phyloP scores from a whole-genome alignment of 2,888 invertebrate species.

The Malthinus seriepunctatus region DNA sequence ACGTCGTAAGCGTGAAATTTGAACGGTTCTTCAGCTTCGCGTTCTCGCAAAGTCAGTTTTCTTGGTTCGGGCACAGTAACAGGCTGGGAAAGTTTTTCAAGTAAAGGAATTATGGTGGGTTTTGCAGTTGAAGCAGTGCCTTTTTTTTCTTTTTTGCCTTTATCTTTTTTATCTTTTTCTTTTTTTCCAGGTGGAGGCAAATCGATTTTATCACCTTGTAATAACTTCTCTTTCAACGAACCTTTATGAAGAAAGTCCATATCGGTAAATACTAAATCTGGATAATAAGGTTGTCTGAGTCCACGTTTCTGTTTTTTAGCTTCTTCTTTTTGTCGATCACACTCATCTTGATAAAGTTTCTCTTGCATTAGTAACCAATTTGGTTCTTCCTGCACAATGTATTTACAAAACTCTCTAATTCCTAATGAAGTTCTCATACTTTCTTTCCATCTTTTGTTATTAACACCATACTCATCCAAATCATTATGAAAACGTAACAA shows the following conservation, averaged over 20 bases:
- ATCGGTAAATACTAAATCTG: conserved; percentile 10
- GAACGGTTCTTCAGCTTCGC: conserved; percentile 6
- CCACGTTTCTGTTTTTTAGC: background rate
- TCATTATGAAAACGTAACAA: conserved; percentile 20
- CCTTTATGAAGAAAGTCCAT: conserved; percentile 16
- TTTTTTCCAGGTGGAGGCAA: background rate
- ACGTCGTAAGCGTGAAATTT: conserved; percentile 23
- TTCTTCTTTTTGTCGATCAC: background rate
- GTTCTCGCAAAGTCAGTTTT: conserved; percentile 7
- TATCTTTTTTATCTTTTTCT: background rate
- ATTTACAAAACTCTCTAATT: conserved; percentile 15
- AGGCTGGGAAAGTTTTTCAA: background rate
- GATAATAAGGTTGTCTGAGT: conserved; percentile 10
- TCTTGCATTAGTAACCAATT: conserved; percentile 17
- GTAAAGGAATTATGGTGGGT: background rate
- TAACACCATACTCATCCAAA: conserved; percentile 18
- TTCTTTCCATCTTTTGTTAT: conserved; percentile 8
- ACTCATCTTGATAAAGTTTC: background rate
- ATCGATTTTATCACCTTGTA: background rate
- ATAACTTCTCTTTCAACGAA: conserved; percentile 19
- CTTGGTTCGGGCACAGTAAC: background rate
- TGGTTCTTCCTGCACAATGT: conserved; percentile 14
- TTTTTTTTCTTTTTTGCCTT: conserved; percentile 8
- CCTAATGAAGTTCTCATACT: conserved; percentile 10
- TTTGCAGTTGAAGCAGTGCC: background rate